phyloP scores from a whole-genome alignment of 2,797 vertebrate genomes.

The Paratrypauchen microcephalus region DNA sequence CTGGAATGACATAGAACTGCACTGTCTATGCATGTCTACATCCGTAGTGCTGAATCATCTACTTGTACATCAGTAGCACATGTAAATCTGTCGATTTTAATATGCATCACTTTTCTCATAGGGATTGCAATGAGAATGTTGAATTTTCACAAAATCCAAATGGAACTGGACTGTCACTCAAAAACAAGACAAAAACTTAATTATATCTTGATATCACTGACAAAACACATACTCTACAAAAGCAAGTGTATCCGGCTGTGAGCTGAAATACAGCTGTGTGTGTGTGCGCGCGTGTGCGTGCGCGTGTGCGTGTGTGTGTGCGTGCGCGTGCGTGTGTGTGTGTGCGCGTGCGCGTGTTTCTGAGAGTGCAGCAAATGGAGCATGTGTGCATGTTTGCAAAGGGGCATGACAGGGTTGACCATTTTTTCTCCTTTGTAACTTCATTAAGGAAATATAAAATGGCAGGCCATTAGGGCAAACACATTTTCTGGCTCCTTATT shows the following conservation, averaged over 20 bases:
- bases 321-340: not conserved
- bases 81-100: too few species aligned
- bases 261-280: conserved; percentile 14
- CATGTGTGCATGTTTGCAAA: conserved; percentile 14
- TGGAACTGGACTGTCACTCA: not conserved
- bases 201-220: conserved; percentile 38
- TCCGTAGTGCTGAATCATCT: not conserved
- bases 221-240: conserved; percentile 5
- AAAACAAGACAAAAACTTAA: conserved; percentile 44
- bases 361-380: not conserved
- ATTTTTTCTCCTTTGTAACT: conserved; percentile 71
- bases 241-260: not conserved
- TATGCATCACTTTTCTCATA: too few species aligned
- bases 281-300: not conserved
- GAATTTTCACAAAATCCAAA: not conserved
- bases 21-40: not conserved
- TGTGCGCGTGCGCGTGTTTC: conserved; percentile 16
- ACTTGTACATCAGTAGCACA: not conserved
- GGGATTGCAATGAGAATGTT: too few species aligned
- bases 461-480: conserved; percentile 76
- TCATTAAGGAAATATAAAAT: conserved; percentile 80
- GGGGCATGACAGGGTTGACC: conserved; percentile 46
- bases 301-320: too few species aligned
- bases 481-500: conserved; percentile 71
- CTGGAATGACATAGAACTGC: too few species aligned